Conservation (phyloP, 1,140 invertebrate species). For the Euura saliciscinereae region DNA sequence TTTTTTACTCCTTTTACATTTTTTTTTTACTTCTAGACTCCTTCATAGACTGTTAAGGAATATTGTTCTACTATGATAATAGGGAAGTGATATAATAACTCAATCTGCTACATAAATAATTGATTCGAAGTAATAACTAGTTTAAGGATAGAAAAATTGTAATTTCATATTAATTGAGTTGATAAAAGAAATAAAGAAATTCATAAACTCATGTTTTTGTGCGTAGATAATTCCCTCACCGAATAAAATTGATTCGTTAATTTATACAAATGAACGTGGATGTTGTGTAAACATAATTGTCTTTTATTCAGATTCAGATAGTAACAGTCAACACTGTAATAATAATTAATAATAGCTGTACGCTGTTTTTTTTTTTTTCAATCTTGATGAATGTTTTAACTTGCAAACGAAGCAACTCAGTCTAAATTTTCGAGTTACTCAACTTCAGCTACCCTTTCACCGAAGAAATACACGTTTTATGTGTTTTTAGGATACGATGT, state of each 20-base stretch:
- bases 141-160: background rate
- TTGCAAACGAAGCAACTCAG: too few relatives aligned
- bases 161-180: background rate
- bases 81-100: too few relatives aligned
- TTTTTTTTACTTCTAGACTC: too few relatives aligned
- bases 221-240: background rate
- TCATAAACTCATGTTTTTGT: too few relatives aligned
- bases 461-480: background rate
- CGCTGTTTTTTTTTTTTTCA: background rate
- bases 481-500: background rate
- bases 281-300: conserved; percentile 20
- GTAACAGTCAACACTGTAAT: conserved; percentile 16
- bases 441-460: conserved; percentile 12
- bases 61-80: too few relatives aligned
- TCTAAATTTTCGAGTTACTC: too few relatives aligned
- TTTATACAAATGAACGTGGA: background rate
- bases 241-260: background rate
- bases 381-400: too few relatives aligned
- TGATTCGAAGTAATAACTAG: background rate
- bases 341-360: conserved; percentile 10
- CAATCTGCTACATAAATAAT: background rate
- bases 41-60: too few relatives aligned
- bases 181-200: background rate
- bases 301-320: conserved; percentile 19
- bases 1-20: conserved; percentile 10